A percentile compares a stretch with the other conserved stretches of the same genome.
These are phyloP conservation scores for Melieria omissa DNA, from an alignment of 2,888 invertebrate genomes.

Conservation along the genomic window DNA sequence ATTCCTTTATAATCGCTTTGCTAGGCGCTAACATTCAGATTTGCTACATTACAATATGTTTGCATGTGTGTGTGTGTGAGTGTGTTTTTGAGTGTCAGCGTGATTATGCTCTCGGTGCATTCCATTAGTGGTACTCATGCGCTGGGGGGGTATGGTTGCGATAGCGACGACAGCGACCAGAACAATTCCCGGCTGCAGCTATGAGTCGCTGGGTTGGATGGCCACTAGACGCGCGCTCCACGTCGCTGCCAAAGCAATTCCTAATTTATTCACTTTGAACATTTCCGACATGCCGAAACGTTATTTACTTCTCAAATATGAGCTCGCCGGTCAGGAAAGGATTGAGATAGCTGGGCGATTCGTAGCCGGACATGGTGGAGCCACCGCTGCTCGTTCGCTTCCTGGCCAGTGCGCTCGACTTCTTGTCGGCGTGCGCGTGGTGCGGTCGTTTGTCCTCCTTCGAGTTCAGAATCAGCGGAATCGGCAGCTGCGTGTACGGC, in stretches of 20 bases:
- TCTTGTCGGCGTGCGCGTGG: constrained; percentile 50
- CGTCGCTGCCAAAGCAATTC: not conserved
- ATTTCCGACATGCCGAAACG: not conserved
- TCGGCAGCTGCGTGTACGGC: constrained; percentile 60
- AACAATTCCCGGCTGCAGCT: too few species aligned
- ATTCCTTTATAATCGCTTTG: too few species aligned
- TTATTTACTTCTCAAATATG: constrained; percentile 59
- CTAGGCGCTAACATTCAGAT: constrained; percentile 1
- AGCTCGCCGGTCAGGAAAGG: constrained; percentile 61
- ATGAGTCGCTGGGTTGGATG: too few species aligned
- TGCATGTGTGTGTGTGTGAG: constrained; percentile 15
- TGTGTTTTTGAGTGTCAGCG: constrained; percentile 9
- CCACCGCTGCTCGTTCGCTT: constrained; percentile 55
- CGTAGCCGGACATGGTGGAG: constrained; percentile 54
- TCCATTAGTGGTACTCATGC: not conserved
- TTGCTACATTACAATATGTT: constrained; percentile 10
- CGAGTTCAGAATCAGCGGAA: constrained; percentile 59
- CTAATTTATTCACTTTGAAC: constrained; percentile 32
- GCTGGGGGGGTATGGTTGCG: too few species aligned
- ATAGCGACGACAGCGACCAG: too few species aligned
- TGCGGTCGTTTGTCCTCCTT: constrained; percentile 59
- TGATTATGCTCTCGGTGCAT: not conserved
- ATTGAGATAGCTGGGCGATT: constrained; percentile 59
- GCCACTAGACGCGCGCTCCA: not conserved
- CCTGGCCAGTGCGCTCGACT: constrained; percentile 48